A percentile compares a stretch with the other conserved stretches of the same genome.
Conservation (phyloP, 2,113 vertebrate genomes). For the Lepidothrix coronata region DNA sequence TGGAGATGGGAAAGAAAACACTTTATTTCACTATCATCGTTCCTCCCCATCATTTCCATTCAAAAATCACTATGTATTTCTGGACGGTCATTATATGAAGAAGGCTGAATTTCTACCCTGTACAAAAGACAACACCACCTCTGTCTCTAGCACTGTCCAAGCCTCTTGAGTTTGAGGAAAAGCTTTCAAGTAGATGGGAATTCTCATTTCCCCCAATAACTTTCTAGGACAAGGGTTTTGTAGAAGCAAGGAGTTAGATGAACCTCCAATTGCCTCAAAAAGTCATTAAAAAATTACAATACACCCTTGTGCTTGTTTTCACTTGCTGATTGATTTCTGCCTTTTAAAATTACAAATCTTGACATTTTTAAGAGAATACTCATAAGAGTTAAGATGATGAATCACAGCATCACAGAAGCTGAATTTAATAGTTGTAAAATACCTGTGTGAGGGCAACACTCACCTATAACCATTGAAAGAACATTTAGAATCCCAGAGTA, state of each 20-base stretch:
- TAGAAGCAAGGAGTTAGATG: neutral
- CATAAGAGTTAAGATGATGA: neutral
- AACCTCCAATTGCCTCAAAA: neutral
- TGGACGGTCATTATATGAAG: neutral
- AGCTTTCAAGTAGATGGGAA: neutral
- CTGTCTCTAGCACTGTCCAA: neutral
- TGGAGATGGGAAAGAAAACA: neutral
- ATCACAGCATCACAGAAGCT: neutral
- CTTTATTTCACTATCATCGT: neutral
- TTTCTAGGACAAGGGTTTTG: neutral
- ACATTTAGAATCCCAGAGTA: neutral
- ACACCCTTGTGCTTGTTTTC: neutral
- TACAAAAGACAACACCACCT: accelerated
- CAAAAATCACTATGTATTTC: accelerated
- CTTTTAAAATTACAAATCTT: neutral
- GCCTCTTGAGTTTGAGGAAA: neutral
- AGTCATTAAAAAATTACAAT: slow-evolving; percentile 11
- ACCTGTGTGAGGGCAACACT: neutral
- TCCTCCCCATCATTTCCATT: neutral
- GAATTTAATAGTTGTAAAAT: neutral
- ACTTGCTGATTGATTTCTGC: neutral
- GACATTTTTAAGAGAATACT: neutral
- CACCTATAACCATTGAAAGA: neutral
- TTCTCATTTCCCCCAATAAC: accelerated
- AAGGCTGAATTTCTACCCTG: neutral